Evolutionary conservation across 1,140 invertebrate genomes (phyloP), one percentile per base, ranked within the genome.

Genomic region (Mylabris phalerata): DNA sequence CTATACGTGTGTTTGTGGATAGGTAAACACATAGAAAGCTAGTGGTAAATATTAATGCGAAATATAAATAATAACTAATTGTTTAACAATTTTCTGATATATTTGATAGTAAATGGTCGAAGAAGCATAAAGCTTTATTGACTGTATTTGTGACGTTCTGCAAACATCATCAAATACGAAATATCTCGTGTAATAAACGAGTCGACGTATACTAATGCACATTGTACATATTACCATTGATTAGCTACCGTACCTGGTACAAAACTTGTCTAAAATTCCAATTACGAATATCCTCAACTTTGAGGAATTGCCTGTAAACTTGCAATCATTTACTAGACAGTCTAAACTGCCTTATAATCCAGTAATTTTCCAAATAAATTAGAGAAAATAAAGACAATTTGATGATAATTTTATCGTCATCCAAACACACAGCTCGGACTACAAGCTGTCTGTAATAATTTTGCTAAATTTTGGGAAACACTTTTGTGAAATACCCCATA

Each of bases 151-250:
- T 60, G 61, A 60, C 57, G 57, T 60, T 55, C 49, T 41, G 42
- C 61, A 63, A 63, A 63, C 60, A 63, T 63, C 61, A 50, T 63
- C 60, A 63, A 62, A 63, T 51, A 55, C 54, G 47, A 57, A 57
- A 60, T 63, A 39, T 57, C 61, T 56, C 49, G 45, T 47, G 55
- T 62, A 62, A 62, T 57, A 55, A 61, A 45, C 48, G 40, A 9
- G 42, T 27, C 26, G 49, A 46, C 45, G 39, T 60, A 9, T 9
- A 55, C 54, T 61, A 61, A 61, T 61, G 43, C 46, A 54, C 44
- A 54, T 38, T 44, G 59, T 61, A 61, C 59, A 61, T 61, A 61
- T 57, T 61, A 60, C 59, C 50, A 44, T 51, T 61, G 51, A 45
- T 32, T 51, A 47, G 59, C 51, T 61, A 61, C 59, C 59, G 59